Percentiles rank a stretch among this genome's conserved stretches.
These are phyloP conservation scores for Tragelaphus buxtoni DNA, from an alignment of 2,113 vertebrate species.

Conservation along the genomic window DNA sequence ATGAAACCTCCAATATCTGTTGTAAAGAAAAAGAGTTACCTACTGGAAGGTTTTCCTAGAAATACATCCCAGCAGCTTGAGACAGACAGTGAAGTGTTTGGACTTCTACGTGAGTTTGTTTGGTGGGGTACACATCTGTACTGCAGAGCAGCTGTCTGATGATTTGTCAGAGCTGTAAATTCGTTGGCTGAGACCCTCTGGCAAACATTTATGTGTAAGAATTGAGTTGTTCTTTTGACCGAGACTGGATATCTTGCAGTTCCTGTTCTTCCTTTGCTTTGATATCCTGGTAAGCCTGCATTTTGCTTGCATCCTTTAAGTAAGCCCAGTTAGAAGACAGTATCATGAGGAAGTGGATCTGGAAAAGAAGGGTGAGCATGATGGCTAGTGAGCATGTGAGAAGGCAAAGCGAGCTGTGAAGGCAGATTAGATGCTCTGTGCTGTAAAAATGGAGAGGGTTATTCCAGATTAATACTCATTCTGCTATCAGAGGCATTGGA, in stretches of 20 bases:
- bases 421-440: constrained; percentile 83
- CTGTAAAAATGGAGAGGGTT: constrained; percentile 72
- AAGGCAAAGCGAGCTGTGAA: constrained; percentile 93
- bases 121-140: constrained; percentile 86
- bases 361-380: constrained; percentile 98
- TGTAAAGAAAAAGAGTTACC: constrained; percentile 78
- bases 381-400: constrained; percentile 96
- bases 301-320: constrained; percentile 99
- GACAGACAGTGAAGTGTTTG: constrained; percentile 81
- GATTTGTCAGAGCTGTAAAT: constrained; percentile 86
- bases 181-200: constrained; percentile 83
- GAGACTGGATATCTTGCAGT: constrained; percentile 98
- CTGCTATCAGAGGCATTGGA: constrained; percentile 69
- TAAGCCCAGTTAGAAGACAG: constrained; percentile 99
- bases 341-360: constrained; percentile 99
- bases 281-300: constrained; percentile 99
- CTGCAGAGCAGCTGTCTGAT: constrained; percentile 85
- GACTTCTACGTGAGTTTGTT: constrained; percentile 88
- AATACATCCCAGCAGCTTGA: constrained; percentile 83
- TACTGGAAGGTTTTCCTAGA: constrained; percentile 77
- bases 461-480: constrained; percentile 77
- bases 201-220: constrained; percentile 94
- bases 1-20: constrained; percentile 76
- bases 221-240: constrained; percentile 99
- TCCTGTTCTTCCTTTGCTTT: constrained; percentile 99